Conservation (phyloP, 2,113 vertebrate species). For the Rhombomys opimus region DNA sequence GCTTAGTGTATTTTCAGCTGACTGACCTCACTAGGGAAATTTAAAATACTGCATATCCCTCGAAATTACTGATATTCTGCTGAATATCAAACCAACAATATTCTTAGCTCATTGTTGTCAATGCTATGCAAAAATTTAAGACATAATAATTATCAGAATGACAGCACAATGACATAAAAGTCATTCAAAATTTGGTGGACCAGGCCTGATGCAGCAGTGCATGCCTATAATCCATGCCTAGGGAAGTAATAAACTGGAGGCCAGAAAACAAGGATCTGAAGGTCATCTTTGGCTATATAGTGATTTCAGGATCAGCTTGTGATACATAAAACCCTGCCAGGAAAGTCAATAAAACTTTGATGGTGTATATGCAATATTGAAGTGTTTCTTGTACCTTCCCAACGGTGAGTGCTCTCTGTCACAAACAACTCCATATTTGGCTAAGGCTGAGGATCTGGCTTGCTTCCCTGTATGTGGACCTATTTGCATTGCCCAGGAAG, state of each 20-base stretch:
- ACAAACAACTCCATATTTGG: too few species aligned
- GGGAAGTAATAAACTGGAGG: background rate
- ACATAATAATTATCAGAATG: background rate
- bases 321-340: background rate
- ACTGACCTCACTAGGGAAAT: constrained; percentile 62
- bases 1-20: constrained; percentile 52
- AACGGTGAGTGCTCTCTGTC: too few species aligned
- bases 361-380: background rate
- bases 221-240: background rate
- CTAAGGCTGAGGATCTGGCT: too few species aligned
- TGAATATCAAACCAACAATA: constrained; percentile 37
- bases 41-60: constrained; percentile 55
- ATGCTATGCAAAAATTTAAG: background rate
- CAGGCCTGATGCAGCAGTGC: background rate
- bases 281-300: background rate
- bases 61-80: constrained; percentile 46
- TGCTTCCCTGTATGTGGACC: too few species aligned
- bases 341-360: background rate
- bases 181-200: background rate
- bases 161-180: background rate
- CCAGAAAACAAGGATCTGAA: background rate
- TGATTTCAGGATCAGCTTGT: background rate
- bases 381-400: background rate
- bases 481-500: too few species aligned
- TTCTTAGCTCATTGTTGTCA: constrained; percentile 35